These are phyloP conservation scores for Cotesia vestalis DNA, from an alignment of 1,140 invertebrate species.

Conservation along the genomic window DNA sequence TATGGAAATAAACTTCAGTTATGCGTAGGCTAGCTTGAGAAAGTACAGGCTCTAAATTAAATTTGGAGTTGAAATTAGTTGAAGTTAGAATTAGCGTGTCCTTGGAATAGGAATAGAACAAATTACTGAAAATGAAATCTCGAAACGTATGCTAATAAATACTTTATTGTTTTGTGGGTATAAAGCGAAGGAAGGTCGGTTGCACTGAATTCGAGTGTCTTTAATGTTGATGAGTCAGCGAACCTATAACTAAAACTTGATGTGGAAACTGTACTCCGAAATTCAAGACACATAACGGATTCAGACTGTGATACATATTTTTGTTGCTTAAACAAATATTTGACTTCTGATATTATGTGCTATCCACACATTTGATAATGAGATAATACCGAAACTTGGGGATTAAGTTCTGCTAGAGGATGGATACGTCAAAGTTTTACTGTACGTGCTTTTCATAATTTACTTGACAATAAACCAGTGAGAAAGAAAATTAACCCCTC, in stretches of 20 bases:
- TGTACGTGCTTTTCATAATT: too few species aligned
- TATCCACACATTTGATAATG: background rate
- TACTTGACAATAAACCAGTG: too few species aligned
- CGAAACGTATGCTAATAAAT: too few species aligned
- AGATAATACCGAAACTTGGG: background rate
- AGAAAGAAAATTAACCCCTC: too few species aligned
- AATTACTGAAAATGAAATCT: too few species aligned
- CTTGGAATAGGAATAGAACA: too few species aligned
- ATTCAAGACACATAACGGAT: background rate
- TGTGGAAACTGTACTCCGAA: background rate
- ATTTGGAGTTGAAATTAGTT: too few species aligned
- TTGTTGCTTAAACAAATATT: conserved; percentile 1
- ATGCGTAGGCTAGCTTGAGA: too few species aligned
- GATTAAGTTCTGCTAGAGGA: background rate
- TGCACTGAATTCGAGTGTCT: background rate
- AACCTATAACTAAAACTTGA: background rate
- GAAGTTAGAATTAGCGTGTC: too few species aligned
- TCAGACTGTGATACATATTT: background rate
- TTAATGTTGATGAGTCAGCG: conserved; percentile 6
- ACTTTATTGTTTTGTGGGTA: too few species aligned
- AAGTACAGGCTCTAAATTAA: too few species aligned
- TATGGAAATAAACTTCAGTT: too few species aligned
- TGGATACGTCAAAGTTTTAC: background rate
- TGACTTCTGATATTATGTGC: background rate
- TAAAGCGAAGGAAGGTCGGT: background rate